A percentile compares a stretch with the other conserved stretches of the same genome.
phyloP scores from a whole-genome alignment of 2,888 invertebrate species.

The Ormia ochracea region DNA sequence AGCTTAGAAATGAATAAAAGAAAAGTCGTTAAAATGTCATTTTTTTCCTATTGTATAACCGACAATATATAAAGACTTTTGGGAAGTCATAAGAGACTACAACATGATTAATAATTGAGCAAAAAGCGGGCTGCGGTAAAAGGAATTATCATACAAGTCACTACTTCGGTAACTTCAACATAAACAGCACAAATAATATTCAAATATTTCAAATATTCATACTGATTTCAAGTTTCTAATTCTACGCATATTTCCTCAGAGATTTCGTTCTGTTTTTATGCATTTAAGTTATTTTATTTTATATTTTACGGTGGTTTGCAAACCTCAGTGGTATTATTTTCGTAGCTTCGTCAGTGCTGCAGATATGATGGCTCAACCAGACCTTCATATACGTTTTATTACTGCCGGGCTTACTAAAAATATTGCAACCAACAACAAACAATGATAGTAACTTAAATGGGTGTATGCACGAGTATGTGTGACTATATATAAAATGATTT shows the following conservation, averaged over 20 bases:
- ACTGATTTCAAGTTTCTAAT: neutral
- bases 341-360: neutral
- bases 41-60: too few relatives aligned
- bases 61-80: too few relatives aligned
- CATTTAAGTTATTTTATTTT: conserved; percentile 19
- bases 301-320: neutral
- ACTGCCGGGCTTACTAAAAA: neutral
- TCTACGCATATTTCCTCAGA: conserved; percentile 9
- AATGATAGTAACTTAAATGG: neutral
- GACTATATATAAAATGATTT: conserved; percentile 30
- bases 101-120: too few relatives aligned
- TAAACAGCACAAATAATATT: neutral
- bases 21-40: too few relatives aligned
- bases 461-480: too few relatives aligned
- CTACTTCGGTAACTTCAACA: neutral
- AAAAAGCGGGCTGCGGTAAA: neutral
- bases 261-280: conserved; percentile 14
- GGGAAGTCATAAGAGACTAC: too few relatives aligned
- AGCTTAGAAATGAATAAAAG: too few relatives aligned
- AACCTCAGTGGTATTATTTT: conserved; percentile 36
- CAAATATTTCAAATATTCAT: conserved; percentile 7
- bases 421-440: neutral
- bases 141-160: neutral
- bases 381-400: neutral
- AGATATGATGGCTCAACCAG: neutral